Evolutionary conservation across 2,113 vertebrate species (phyloP), one percentile per base, ranked within the genome.

Genomic region (Hymenochirus boettgeri): DNA sequence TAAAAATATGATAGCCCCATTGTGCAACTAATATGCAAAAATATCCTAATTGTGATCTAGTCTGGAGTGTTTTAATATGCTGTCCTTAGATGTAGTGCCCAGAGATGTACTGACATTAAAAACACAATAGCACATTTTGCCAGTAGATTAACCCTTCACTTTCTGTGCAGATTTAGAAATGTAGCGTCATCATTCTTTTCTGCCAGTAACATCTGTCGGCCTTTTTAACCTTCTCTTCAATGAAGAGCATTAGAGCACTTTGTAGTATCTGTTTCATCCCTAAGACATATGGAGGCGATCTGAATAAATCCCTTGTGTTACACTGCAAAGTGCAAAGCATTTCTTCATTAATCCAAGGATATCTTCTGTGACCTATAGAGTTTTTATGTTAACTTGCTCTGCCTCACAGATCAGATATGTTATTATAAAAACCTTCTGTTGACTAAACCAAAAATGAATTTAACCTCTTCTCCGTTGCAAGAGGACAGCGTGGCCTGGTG

Each of bases 281-380:
- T 35, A 33, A 46, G 45, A 65, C 53, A 65, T 65, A 57, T 57
- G 62, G 53, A 47, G 27, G 19, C 11, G 33, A 57, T 57, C 5
- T 31, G 27, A 35, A 50, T 51, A 51, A 58, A 66, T 58, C 63
- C 22, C 39, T 48, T 37, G 12, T n/a, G 23, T 31, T 37, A 23
- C 27, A 23, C 7, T 56, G 51, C 9, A 24, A 27, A 26, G 12
- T 45, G 18, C 42, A 50, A 47, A 55, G n/a, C 33, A 51, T 51
- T 25, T 4, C 27, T 25, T 46, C 45, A 58, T 39, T 66, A 58
- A 58, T 58, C 55, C 63, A 27, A 9, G 17, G 35, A 35, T 47
- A 42, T 46, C 17, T 57, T n/a, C n/a, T 27, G 13, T 58, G 31
- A 51, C 26, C n/a, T 50, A 31, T 23, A 48, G 53, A 18, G 15